Percentiles rank a stretch among this genome's conserved stretches.
These are phyloP conservation scores for Corythornis leucogaster DNA, from an alignment of 2,797 vertebrate species.

Conservation along the genomic window DNA sequence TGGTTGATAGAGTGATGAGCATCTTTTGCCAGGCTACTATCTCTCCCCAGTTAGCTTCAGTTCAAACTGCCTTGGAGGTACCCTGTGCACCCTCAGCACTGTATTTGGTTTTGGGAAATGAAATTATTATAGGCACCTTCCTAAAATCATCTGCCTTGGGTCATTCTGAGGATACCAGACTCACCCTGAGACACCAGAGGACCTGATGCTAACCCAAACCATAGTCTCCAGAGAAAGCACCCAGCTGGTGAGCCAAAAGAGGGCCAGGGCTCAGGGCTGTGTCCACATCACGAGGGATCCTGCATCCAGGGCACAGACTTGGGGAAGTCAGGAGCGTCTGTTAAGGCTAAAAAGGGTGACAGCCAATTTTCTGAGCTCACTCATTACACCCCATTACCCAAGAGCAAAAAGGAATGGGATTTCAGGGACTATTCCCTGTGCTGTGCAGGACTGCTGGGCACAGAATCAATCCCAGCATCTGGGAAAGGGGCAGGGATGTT, in stretches of 20 bases:
- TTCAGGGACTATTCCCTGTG: not conserved
- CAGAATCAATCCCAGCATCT: not conserved
- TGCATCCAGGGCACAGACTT: not conserved
- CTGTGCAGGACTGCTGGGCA: not conserved
- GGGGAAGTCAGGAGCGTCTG: not conserved
- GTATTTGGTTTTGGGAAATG: not conserved
- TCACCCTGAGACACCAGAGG: not conserved
- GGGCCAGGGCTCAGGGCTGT: not conserved
- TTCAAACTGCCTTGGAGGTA: not conserved
- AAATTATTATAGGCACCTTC: not conserved
- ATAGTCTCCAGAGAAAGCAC: not conserved
- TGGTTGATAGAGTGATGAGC: not conserved
- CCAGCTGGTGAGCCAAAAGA: not conserved
- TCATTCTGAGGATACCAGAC: not conserved
- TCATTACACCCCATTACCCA: not conserved
- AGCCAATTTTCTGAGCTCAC: not conserved
- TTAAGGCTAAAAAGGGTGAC: not conserved
- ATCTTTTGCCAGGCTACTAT: not conserved
- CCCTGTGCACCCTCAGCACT: not conserved
- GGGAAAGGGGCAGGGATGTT: not conserved
- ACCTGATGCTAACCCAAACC: rapidly evolving
- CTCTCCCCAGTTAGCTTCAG: not conserved
- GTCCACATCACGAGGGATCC: rapidly evolving
- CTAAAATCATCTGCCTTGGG: not conserved
- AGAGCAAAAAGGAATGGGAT: not conserved